A percentile compares a stretch with the other conserved stretches of the same genome.
These are phyloP conservation scores for Habropoda laboriosa DNA, from an alignment of 1,140 invertebrate species.

Conservation along the genomic window DNA sequence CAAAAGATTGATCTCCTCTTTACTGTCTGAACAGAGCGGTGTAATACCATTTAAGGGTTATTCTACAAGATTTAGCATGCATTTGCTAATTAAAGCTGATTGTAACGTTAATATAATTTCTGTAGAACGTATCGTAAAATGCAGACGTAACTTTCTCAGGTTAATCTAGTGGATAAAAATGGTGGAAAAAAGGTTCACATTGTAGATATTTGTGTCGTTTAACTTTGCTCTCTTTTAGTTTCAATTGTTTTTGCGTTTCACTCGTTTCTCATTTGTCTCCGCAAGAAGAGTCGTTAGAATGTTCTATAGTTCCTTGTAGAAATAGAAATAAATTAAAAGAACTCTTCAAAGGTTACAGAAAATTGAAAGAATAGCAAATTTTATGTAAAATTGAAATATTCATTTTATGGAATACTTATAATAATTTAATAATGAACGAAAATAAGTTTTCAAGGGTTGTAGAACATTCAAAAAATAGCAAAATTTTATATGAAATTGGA, in stretches of 20 bases:
- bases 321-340: neutral
- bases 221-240: neutral
- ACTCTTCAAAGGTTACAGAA: neutral
- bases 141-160: neutral
- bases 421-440: neutral
- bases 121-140: neutral
- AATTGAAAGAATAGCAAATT: neutral
- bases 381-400: too few species aligned
- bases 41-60: too few species aligned
- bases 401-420: too few species aligned
- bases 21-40: neutral
- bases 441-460: neutral
- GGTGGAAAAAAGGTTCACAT: neutral
- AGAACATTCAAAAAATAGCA: neutral
- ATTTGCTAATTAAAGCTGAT: neutral
- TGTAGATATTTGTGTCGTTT: neutral
- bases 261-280: neutral
- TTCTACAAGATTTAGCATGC: neutral
- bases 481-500: too few species aligned
- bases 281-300: neutral
- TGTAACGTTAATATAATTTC: neutral
- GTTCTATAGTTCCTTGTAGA: neutral
- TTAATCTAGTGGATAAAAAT: neutral
- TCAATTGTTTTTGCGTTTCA: neutral
- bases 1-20: neutral